Base-by-base conservation (phyloP, 2,113 vertebrate species). In the Regulus satrapa region DNA sequence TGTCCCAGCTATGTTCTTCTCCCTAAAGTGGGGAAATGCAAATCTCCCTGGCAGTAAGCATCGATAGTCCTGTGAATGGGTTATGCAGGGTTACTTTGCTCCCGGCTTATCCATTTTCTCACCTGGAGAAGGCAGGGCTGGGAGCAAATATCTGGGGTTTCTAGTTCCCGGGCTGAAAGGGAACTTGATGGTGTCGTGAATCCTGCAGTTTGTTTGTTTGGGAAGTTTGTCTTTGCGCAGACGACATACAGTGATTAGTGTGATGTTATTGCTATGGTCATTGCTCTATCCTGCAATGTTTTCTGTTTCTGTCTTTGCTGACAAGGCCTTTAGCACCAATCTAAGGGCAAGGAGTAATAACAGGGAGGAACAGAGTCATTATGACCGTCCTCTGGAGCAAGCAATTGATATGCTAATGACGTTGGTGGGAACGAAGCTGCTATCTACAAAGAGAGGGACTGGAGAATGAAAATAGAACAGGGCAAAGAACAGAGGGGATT, bases 401-500 rank as follows among this genome's bases (percentile, higher is more conserved):
- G 94, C 94, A 95, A 94, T 96, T 97, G 95, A 96, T 96, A 95
- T 95, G 94, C 73, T 96, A 97, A 95, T 94, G 95, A 92, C 80
- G 52, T 78, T 4, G 76, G 89, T 95, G 92, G 91, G 93, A 97
- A 94, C 6, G 2, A 10, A 91, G 83, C 89, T 91, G 45, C 5
- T 94, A 94, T 94, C 96, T 96, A 91, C 92, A 94, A 92, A 97
- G 79, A 92, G 34, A 82, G 9, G 17, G 76, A 67, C 40, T 31
- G n/a, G 23, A 86, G 83, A 91, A 92, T 85, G 88, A 91, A 91
- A 97, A 91, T 32, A 92, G 68, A 76, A 94, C 40, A 92, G 36
- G 28, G 59, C 40, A 84, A 91, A 94, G 86, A 91, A 81, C 83
- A 92, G 56, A 94, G 16, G 4, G 9, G 84, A 95, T 91, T 93